A percentile compares a stretch with the other conserved stretches of the same genome.
Evolutionary conservation across 2,797 vertebrate species (phyloP).

Genomic region (Sebastes cheni): DNA sequence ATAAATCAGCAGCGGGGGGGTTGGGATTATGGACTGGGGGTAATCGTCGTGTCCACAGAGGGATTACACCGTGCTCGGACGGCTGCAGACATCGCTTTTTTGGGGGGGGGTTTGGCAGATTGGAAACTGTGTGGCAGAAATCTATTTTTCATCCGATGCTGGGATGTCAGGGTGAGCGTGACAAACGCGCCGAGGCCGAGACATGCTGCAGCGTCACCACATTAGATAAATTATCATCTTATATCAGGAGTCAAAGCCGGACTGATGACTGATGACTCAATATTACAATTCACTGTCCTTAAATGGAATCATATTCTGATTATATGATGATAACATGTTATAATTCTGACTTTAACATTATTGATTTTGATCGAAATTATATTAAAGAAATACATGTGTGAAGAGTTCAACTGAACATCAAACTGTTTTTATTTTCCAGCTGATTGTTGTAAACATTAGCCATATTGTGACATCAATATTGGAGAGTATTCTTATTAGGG

Average conservation of each 20-base stretch:
- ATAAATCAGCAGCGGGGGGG: constrained; percentile 25
- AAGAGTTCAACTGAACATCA: too few species aligned
- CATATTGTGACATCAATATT: too few species aligned
- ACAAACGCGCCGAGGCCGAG: constrained; percentile 6
- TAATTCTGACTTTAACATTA: not conserved
- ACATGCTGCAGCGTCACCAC: not conserved
- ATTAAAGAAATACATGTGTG: too few species aligned
- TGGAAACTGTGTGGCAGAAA: constrained; percentile 55
- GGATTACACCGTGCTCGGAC: constrained; percentile 73
- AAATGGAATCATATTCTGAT: too few species aligned
- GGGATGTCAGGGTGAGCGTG: constrained; percentile 16
- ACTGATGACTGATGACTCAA: too few species aligned
- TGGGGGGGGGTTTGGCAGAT: constrained; percentile 52
- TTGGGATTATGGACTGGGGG: constrained; percentile 66
- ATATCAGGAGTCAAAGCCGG: not conserved
- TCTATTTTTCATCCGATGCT: constrained; percentile 59
- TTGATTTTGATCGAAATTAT: too few species aligned
- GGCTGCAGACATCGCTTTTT: constrained; percentile 56
- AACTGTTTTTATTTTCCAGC: too few species aligned
- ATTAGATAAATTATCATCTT: not conserved
- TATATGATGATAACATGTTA: not conserved
- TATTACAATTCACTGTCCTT: too few species aligned
- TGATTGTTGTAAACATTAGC: too few species aligned
- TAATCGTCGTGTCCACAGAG: constrained; percentile 78
- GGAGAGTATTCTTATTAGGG: too few species aligned